Base-by-base conservation (phyloP, 2,113 vertebrate genomes). In the Chrysemys picta region DNA sequence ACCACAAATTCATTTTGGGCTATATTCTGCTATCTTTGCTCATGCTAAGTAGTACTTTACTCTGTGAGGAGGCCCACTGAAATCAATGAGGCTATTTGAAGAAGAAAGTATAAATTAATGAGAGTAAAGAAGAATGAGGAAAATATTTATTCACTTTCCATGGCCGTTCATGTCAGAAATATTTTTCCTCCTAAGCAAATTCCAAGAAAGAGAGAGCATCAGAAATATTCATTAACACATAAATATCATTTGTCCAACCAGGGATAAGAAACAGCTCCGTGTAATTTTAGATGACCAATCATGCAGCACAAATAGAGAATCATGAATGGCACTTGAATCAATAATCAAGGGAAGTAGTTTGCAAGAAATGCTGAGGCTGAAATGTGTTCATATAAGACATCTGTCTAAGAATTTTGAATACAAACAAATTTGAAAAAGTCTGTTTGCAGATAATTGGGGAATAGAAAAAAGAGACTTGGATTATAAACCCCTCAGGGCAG, bases 271-370 rank as follows among this genome's bases (percentile, higher is more conserved):
- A 0, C 2, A 47, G 47, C 14, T 65, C 49, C 5, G 47, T 0
- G 2, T 31, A 69, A 27, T 35, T 65, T 53, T 69, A 65, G 2
- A 11, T 38, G 85, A 80, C 89, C 75, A 56, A 49, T 1, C 0
- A 4, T 57, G 80, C n/a, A 88, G 87, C 49, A 10, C n/a, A 47
- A 75, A 57, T 2, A 84, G 13, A n/a, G 85, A 80, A 16, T 88
- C 89, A 31, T 0, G 0, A 16, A 84, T 45, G 88, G 13, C 0
- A 1, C 49, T 86, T 69, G 0, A 1, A 65, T 52, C 75, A 2
- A 0, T 65, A 52, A 54, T 65, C 93, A 17, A 0, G 42, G 47
- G 12, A 31, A 25, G 69, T 54, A 42, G 35, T 59, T 95, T 83
- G 42, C 31, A 81, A 85, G 59, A 7, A 52, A 2, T 24, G 47